These are phyloP conservation scores for Apostichopus californicus DNA, from an alignment of 35 echinoderm and acorn worm genomes.

Conservation along the genomic window DNA sequence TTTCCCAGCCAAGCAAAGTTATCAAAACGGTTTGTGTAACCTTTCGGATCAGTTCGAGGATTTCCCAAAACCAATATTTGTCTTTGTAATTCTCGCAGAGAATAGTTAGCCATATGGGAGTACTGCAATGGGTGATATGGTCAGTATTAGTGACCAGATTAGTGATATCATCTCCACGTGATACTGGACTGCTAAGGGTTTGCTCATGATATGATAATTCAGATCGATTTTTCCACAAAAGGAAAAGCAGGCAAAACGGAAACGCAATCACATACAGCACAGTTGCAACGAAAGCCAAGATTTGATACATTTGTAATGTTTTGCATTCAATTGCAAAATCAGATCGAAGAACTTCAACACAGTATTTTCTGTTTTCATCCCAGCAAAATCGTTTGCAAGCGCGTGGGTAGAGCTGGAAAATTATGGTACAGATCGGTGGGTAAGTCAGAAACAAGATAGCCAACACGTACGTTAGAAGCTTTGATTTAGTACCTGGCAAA, in stretches of 20 bases:
- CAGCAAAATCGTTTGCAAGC: not conserved
- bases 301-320: not conserved
- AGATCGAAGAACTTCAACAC: not conserved
- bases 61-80: slow-evolving; percentile 67
- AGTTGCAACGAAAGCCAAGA: slow-evolving; percentile 7
- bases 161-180: not conserved
- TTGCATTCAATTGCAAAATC: slow-evolving; percentile 1
- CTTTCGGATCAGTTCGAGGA: slow-evolving; percentile 55
- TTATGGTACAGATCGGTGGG: slow-evolving; percentile 17
- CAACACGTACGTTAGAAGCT: not conserved
- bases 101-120: slow-evolving; percentile 11
- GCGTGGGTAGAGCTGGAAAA: not conserved
- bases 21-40: slow-evolving; percentile 45
- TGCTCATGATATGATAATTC: not conserved
- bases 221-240: not conserved
- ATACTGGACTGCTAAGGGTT: not conserved
- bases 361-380: not conserved
- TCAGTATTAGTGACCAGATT: not conserved
- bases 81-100: slow-evolving; percentile 62
- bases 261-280: slow-evolving; percentile 23
- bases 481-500: not conserved
- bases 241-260: not conserved
- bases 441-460: not conserved
- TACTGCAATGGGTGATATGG: not conserved
- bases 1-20: slow-evolving; percentile 21